These are phyloP conservation scores for Aphidius ervi DNA, from an alignment of 1,140 invertebrate genomes.

Conservation along the genomic window DNA sequence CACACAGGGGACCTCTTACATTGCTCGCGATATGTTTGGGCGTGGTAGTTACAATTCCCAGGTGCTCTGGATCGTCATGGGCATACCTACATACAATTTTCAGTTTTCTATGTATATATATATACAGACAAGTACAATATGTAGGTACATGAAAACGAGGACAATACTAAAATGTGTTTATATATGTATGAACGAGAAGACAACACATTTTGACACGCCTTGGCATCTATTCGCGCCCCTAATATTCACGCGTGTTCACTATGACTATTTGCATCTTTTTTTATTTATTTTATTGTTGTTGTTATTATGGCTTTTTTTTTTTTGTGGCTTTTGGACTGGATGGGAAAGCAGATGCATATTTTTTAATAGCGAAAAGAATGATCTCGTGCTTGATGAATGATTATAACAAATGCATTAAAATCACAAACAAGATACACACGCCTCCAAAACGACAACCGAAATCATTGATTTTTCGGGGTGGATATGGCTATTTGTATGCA, in stretches of 20 bases:
- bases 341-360: conserved; percentile 16
- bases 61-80: conserved; percentile 31
- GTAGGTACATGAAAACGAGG: conserved; percentile 13
- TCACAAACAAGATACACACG: background rate
- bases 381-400: no score
- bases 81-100: conserved; percentile 1
- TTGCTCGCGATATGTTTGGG: conserved; percentile 31
- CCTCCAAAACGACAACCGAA: conserved; percentile 12
- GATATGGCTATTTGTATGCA: conserved; percentile 7
- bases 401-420: no score
- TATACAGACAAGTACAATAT: no score
- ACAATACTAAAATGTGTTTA: conserved; percentile 28
- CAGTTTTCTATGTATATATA: background rate
- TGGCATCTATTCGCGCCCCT: conserved; percentile 31
- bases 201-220: conserved; percentile 38
- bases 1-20: conserved; percentile 29
- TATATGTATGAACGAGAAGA: conserved; percentile 30
- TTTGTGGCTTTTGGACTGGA: no score
- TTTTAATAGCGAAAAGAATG: conserved; percentile 10
- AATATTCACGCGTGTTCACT: conserved; percentile 32
- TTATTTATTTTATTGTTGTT: conserved; percentile 13
- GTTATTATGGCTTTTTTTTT: background rate
- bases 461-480: conserved; percentile 15
- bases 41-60: conserved; percentile 41
- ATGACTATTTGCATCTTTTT: conserved; percentile 11